These are phyloP conservation scores for Aphelinus certus DNA, from an alignment of 1,140 invertebrate species.

Conservation along the genomic window DNA sequence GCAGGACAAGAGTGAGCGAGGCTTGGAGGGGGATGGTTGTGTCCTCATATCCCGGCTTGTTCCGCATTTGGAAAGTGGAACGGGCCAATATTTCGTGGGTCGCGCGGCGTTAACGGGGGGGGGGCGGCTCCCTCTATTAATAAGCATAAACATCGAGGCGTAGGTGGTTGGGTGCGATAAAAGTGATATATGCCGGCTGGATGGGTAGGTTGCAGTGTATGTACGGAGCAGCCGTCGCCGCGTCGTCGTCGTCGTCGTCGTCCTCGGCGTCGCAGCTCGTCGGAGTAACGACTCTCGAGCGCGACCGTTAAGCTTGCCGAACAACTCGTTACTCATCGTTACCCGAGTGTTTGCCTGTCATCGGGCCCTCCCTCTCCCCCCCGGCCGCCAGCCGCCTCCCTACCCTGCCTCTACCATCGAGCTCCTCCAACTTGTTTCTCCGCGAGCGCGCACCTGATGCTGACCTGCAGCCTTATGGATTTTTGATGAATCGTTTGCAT, in stretches of 20 bases:
- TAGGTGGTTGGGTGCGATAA: slow-evolving; percentile 41
- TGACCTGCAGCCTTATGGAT: not conserved
- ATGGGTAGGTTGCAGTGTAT: too few relatives aligned
- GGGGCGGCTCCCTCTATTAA: slow-evolving; percentile 39
- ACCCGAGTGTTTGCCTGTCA: slow-evolving; percentile 27
- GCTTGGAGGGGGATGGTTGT: too few relatives aligned
- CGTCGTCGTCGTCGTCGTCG: too few relatives aligned
- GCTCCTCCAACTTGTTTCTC: slow-evolving; percentile 5
- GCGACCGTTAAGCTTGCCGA: slow-evolving; percentile 6
- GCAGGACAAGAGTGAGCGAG: too few relatives aligned
- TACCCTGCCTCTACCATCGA: not conserved
- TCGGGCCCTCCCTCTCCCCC: too few relatives aligned
- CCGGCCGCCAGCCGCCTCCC: not conserved
- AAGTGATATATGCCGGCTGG: slow-evolving; percentile 42
- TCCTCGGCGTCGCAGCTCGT: not conserved
- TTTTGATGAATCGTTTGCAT: slow-evolving; percentile 1
- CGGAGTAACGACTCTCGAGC: slow-evolving; percentile 17
- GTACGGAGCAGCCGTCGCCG: too few relatives aligned
- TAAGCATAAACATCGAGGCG: slow-evolving; percentile 35
- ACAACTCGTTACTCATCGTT: slow-evolving; percentile 33
- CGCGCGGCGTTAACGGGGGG: not conserved
- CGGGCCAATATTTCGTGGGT: not conserved
- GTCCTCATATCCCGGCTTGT: too few relatives aligned
- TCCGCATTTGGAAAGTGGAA: not conserved
- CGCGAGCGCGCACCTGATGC: not conserved